Evolutionary conservation across 2,888 invertebrate species (phyloP).

Genomic region (Zeuzera pyrina): DNA sequence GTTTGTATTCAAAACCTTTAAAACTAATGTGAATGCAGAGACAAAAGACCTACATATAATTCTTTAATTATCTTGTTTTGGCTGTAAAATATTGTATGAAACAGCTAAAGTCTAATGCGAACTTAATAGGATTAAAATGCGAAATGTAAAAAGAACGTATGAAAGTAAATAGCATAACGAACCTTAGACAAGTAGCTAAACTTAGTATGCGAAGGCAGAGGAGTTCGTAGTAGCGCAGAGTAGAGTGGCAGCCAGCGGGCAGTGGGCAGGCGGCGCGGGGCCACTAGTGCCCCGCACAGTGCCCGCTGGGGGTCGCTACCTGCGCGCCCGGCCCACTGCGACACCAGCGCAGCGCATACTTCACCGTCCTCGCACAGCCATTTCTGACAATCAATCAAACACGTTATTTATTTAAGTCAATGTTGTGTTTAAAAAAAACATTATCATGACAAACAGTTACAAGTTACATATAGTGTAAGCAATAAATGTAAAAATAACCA

Average conservation of each 20-base stretch:
- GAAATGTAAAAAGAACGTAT: too few relatives aligned
- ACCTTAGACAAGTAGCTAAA: slow-evolving; percentile 58
- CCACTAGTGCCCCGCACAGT: slow-evolving; percentile 33
- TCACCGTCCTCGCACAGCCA: slow-evolving; percentile 34
- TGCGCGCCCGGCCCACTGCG: slow-evolving; percentile 21
- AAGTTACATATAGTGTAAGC: too few relatives aligned
- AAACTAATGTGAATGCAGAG: too few relatives aligned
- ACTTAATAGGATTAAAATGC: too few relatives aligned
- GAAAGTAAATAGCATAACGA: slow-evolving; percentile 1
- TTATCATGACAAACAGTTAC: too few relatives aligned
- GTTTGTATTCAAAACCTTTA: too few relatives aligned
- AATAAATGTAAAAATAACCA: too few relatives aligned
- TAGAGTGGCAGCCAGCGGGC: slow-evolving; percentile 31
- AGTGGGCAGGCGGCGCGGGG: slow-evolving; percentile 24
- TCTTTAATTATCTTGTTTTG: too few relatives aligned
- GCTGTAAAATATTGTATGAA: too few relatives aligned
- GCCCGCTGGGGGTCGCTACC: slow-evolving; percentile 22
- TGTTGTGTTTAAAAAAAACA: too few relatives aligned
- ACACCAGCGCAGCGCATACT: slow-evolving; percentile 23
- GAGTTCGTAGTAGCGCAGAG: slow-evolving; percentile 26
- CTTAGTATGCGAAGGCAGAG: slow-evolving; percentile 27
- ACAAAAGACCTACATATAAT: too few relatives aligned
- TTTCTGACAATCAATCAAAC: slow-evolving; percentile 22
- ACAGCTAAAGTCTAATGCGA: too few relatives aligned
- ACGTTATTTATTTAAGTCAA: background rate